These are phyloP conservation scores for Caenorhabditis sulstoni DNA, from an alignment of 2,888 invertebrate genomes.

Conservation along the genomic window DNA sequence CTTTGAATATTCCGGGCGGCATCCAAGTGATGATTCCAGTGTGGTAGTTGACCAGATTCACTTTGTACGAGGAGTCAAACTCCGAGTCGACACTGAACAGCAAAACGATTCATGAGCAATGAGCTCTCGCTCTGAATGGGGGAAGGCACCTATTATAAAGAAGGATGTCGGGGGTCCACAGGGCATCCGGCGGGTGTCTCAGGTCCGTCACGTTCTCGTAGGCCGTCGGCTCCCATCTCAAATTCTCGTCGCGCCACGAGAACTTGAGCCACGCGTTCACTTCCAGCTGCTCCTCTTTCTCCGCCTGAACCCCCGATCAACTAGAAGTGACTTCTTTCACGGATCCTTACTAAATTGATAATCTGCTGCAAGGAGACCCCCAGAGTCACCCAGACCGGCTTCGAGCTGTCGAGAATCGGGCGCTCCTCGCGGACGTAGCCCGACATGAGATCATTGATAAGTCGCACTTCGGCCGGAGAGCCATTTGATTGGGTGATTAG, in stretches of 20 bases:
- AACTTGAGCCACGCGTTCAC: conserved; percentile 78
- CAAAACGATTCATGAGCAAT: conserved; percentile 1
- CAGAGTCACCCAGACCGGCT: conserved; percentile 75
- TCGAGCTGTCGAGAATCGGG: conserved; percentile 72
- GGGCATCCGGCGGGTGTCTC: conserved; percentile 70
- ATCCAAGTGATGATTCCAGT: conserved; percentile 75
- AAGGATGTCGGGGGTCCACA: conserved; percentile 75
- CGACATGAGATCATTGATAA: conserved; percentile 74
- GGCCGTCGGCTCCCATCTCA: conserved; percentile 76
- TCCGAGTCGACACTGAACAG: conserved; percentile 72
- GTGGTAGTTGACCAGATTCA: conserved; percentile 73
- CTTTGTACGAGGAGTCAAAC: conserved; percentile 77
- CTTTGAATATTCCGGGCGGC: conserved; percentile 74
- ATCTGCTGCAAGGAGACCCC: conserved; percentile 77
- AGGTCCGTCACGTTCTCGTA: conserved; percentile 74
- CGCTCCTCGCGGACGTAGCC: conserved; percentile 74
- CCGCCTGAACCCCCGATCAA: conserved; percentile 68
- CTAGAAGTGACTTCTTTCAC: neutral
- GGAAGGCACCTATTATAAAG: conserved; percentile 74
- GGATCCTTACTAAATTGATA: conserved; percentile 73
- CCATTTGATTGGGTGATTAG: conserved; percentile 47
- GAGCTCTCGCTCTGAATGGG: neutral
- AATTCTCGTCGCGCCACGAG: conserved; percentile 76
- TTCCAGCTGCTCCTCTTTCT: conserved; percentile 76
- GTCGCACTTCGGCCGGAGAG: conserved; percentile 74